A percentile compares a stretch with the other conserved stretches of the same genome.
These are phyloP conservation scores for Falco naumanni DNA, from an alignment of 2,797 vertebrate genomes.

Conservation along the genomic window DNA sequence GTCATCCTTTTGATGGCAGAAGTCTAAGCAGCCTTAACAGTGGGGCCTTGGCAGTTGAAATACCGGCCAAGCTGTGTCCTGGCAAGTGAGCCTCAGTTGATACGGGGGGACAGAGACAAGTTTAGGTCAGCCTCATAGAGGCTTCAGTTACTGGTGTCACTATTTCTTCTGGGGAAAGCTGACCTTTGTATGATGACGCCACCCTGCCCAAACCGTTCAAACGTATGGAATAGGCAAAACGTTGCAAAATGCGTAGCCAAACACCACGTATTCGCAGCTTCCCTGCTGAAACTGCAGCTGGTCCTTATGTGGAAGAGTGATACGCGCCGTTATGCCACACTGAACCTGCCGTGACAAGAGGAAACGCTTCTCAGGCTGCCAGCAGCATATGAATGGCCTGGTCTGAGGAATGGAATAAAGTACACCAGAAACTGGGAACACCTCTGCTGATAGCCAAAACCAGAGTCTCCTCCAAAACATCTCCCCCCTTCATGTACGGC, in stretches of 20 bases:
- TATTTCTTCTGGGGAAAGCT: not conserved
- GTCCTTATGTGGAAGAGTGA: not conserved
- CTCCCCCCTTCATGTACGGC: accelerated
- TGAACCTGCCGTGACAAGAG: not conserved
- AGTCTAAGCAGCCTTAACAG: not conserved
- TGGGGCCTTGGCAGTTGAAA: not conserved
- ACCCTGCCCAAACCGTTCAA: not conserved
- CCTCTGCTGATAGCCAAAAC: not conserved
- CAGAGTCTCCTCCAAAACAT: not conserved
- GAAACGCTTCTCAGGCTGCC: not conserved
- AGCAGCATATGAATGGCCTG: not conserved
- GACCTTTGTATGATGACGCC: not conserved
- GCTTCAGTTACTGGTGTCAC: not conserved
- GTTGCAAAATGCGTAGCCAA: not conserved
- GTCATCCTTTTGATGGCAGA: not conserved
- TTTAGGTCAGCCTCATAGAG: not conserved
- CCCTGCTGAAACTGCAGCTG: not conserved
- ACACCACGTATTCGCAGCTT: not conserved
- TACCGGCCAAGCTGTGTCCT: not conserved
- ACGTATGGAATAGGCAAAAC: not conserved
- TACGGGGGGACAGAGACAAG: not conserved
- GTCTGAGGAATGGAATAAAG: not conserved
- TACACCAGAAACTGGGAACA: not conserved
- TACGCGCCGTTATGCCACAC: not conserved
- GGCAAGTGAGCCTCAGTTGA: not conserved